These are phyloP conservation scores for Carassius gibelio DNA, from an alignment of 2,113 vertebrate genomes.

Conservation along the genomic window DNA sequence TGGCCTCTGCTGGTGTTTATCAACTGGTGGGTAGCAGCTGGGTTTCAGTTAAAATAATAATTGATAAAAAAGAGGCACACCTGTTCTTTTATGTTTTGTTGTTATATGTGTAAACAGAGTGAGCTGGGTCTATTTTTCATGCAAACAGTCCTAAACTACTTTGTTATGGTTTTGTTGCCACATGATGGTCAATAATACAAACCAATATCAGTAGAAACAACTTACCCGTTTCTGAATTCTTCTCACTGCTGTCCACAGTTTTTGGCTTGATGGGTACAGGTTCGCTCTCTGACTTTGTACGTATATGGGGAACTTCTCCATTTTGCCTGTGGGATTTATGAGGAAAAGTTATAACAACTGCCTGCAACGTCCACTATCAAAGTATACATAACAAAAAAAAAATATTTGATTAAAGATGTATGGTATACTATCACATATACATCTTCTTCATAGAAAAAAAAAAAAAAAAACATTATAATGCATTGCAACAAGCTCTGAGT, in stretches of 20 bases:
- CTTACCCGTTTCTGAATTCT: constrained; percentile 64
- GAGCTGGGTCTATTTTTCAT: background rate
- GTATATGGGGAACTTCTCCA: constrained; percentile 83
- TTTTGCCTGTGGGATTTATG: constrained; percentile 78
- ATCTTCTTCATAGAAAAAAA: constrained; percentile 7
- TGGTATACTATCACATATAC: background rate
- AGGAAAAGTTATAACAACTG: background rate
- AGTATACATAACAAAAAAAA: background rate
- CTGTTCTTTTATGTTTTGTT: background rate
- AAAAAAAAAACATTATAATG: background rate
- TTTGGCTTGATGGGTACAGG: constrained; percentile 83
- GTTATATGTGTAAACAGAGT: background rate
- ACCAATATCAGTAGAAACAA: background rate
- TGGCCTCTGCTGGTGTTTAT: background rate
- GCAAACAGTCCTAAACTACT: background rate
- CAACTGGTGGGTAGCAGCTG: background rate
- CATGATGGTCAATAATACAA: background rate
- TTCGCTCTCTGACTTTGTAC: constrained; percentile 86
- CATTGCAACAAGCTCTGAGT: background rate
- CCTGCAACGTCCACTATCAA: background rate
- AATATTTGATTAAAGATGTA: background rate
- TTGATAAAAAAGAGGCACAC: no score
- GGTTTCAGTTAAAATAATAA: background rate
- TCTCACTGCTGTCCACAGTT: constrained; percentile 76
- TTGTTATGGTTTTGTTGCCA: background rate